Evolutionary conservation across 2,888 invertebrate species (phyloP).

Genomic region (Cerastoderma edule): DNA sequence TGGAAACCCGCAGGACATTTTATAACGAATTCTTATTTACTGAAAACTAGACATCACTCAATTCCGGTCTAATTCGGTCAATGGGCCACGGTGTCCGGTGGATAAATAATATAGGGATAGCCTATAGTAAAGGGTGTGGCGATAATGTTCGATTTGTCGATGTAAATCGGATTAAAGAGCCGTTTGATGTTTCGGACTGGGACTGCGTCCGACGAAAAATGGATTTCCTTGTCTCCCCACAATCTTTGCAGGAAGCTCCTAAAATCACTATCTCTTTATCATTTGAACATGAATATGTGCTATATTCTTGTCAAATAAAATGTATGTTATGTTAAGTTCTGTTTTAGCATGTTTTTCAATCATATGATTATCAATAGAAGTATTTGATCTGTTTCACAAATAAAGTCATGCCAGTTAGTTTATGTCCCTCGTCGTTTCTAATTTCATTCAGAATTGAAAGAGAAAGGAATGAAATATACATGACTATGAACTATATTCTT

Average conservation of each 20-base stretch:
- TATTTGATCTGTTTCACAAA: no score
- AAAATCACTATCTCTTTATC: background rate
- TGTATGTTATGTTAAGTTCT: background rate
- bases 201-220: no score
- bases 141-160: background rate
- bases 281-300: background rate
- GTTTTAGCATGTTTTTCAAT: background rate
- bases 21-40: background rate
- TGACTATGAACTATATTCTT: no score
- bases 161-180: constrained; percentile 13
- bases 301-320: background rate
- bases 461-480: no score
- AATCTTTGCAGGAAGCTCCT: no score
- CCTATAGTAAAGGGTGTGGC: background rate
- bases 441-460: no score
- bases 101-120: no score
- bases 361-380: background rate
- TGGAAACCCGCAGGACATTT: background rate
- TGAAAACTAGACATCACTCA: background rate
- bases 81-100: no score
- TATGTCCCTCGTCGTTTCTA: no score
- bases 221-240: no score
- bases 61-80: background rate
- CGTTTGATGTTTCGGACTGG: constrained; percentile 13
- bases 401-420: no score